Percentiles rank a stretch among this genome's conserved stretches.
These are phyloP conservation scores for Phania funesta DNA, from an alignment of 2,888 invertebrate genomes.

Conservation along the genomic window DNA sequence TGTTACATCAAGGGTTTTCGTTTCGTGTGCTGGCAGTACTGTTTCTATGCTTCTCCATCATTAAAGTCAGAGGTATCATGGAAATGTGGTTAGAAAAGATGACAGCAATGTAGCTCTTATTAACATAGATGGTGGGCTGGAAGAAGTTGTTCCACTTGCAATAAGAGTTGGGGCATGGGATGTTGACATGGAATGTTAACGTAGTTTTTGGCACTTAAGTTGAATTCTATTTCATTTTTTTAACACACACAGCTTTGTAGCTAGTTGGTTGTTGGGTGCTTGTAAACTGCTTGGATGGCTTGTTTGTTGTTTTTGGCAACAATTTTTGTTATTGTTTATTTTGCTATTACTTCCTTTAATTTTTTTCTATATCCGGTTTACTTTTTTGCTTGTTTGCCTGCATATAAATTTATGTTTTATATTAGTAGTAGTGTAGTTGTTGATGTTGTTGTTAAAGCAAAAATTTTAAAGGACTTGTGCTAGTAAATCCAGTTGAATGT, in stretches of 20 bases:
- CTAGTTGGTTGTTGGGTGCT: background rate
- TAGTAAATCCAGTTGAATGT: conserved; percentile 53
- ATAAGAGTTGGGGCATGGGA: background rate
- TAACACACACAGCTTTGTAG: conserved; percentile 8
- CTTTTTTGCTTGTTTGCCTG: background rate
- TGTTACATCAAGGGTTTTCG: conserved; percentile 47
- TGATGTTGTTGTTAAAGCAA: background rate
- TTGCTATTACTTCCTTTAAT: conserved; percentile 23
- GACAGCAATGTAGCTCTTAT: background rate
- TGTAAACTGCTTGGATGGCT: background rate
- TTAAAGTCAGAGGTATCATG: background rate
- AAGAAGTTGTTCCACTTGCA: background rate
- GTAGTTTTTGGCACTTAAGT: conserved; percentile 47
- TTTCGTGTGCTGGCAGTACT: conserved; percentile 9
- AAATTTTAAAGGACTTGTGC: background rate
- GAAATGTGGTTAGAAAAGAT: conserved; percentile 1
- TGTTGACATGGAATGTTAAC: conserved; percentile 24
- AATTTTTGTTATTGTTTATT: conserved; percentile 44
- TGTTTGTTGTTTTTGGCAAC: conserved; percentile 50
- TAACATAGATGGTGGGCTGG: background rate
- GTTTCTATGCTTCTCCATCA: background rate
- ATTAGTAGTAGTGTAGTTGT: background rate
- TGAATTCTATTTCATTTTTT: background rate
- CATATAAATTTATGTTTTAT: background rate
- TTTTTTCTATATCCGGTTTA: conserved; percentile 33